Conservation (phyloP, 1,140 invertebrate genomes). For the Camponotus vicinus region DNA sequence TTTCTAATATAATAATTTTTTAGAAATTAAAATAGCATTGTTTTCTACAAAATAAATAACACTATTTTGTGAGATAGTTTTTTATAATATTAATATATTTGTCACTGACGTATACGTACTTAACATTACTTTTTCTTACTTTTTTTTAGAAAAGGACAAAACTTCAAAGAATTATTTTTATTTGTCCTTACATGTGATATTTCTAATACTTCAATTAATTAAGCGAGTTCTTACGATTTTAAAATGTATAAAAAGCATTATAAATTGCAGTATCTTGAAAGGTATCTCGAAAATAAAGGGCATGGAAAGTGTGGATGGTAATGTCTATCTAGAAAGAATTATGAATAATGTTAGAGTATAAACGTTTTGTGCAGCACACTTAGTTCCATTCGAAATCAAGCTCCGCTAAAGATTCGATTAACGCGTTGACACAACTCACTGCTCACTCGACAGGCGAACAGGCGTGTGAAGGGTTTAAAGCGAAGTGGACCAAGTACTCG, state of each 20-base stretch:
- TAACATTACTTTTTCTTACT: too few species aligned
- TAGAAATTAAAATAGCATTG: too few species aligned
- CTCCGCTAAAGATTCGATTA: slow-evolving; percentile 58
- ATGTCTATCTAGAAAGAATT: not conserved
- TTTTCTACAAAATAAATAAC: too few species aligned
- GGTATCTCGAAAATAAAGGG: not conserved
- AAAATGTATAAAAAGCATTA: not conserved
- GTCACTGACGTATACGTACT: too few species aligned
- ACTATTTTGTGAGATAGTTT: too few species aligned
- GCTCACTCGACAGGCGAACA: slow-evolving; percentile 26
- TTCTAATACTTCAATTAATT: not conserved
- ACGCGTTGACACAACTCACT: slow-evolving; percentile 48
- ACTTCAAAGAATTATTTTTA: not conserved
- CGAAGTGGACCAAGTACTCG: slow-evolving; percentile 47
- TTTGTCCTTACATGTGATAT: not conserved
- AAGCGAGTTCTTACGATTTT: not conserved
- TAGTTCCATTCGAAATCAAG: slow-evolving; percentile 47
- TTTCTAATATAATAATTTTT: too few species aligned
- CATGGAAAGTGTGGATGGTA: not conserved
- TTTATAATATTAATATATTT: too few species aligned
- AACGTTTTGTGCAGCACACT: not conserved
- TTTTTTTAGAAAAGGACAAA: not conserved
- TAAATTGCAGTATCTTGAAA: not conserved
- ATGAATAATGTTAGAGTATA: not conserved
- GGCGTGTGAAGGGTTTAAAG: slow-evolving; percentile 48